Percentiles rank a stretch among this genome's conserved stretches.
These are phyloP conservation scores for Salvelinus namaycush DNA, from an alignment of 2,113 vertebrate genomes.

Conservation along the genomic window DNA sequence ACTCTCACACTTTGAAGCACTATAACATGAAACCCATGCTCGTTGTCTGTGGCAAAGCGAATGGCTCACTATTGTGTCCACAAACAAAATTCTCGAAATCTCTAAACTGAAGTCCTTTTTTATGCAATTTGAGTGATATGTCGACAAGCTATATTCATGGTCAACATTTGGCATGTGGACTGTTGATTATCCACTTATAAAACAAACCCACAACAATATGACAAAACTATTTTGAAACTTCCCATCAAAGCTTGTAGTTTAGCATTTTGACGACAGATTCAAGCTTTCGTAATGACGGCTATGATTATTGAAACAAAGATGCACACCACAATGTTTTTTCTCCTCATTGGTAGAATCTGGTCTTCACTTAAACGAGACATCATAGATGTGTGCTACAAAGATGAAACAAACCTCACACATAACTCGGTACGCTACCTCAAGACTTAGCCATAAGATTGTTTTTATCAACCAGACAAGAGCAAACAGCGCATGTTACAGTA, in stretches of 20 bases:
- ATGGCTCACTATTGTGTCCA: background rate
- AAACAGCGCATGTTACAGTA: conserved; percentile 49
- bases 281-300: conserved; percentile 2
- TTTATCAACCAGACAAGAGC: conserved; percentile 55
- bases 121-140: background rate
- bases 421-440: conserved; percentile 81
- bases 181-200: background rate
- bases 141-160: background rate
- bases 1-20: too few species aligned
- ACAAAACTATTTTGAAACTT: background rate
- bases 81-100: background rate
- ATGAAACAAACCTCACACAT: conserved; percentile 74
- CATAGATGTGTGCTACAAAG: conserved; percentile 42
- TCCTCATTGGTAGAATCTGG: conserved; percentile 35
- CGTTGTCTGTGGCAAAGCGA: background rate
- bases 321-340: conserved; percentile 12
- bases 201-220: background rate
- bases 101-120: background rate
- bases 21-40: background rate
- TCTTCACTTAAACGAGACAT: conserved; percentile 36
- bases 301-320: conserved; percentile 4
- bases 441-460: conserved; percentile 76
- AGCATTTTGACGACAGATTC: conserved; percentile 4
- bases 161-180: background rate
- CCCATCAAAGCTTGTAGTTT: background rate